A percentile compares a stretch with the other conserved stretches of the same genome.
Evolutionary conservation across 2,797 vertebrate genomes (phyloP).

Genomic region (Todus mexicanus): DNA sequence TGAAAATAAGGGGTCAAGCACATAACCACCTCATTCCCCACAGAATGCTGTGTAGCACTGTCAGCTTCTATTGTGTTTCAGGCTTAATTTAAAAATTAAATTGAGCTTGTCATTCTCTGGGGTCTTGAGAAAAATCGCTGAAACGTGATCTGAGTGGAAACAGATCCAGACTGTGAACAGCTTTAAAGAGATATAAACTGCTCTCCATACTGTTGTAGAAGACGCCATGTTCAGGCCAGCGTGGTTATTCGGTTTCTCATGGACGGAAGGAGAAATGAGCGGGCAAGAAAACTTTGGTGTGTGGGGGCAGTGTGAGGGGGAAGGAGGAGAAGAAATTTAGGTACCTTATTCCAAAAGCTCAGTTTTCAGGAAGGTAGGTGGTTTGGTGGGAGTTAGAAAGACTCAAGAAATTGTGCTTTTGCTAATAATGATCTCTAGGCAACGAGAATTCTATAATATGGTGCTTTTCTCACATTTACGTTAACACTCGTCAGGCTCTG

Average conservation of each 20-base stretch:
- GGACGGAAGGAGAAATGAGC: not conserved
- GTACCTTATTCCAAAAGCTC: not conserved
- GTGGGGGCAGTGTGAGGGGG: not conserved
- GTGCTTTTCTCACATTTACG: not conserved
- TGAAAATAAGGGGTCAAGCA: not conserved
- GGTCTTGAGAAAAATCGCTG: not conserved
- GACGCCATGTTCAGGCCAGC: not conserved
- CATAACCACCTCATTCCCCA: not conserved
- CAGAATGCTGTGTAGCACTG: not conserved
- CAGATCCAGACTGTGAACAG: not conserved
- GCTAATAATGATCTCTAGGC: conserved; percentile 45
- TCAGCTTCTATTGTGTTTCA: not conserved
- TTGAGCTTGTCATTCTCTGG: not conserved
- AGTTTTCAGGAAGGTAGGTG: conserved; percentile 12
- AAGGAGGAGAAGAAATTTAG: not conserved
- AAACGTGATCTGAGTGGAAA: not conserved
- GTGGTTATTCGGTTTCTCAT: not conserved
- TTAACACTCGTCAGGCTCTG: not conserved
- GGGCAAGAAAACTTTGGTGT: not conserved
- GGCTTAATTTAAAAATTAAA: conserved; percentile 30
- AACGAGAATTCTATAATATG: not conserved
- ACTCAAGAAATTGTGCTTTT: not conserved
- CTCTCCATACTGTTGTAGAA: not conserved
- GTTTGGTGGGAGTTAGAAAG: conserved; percentile 44
- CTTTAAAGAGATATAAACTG: not conserved